Evolutionary conservation across 2,888 invertebrate species (phyloP).

Genomic region (Erebia aethiops): DNA sequence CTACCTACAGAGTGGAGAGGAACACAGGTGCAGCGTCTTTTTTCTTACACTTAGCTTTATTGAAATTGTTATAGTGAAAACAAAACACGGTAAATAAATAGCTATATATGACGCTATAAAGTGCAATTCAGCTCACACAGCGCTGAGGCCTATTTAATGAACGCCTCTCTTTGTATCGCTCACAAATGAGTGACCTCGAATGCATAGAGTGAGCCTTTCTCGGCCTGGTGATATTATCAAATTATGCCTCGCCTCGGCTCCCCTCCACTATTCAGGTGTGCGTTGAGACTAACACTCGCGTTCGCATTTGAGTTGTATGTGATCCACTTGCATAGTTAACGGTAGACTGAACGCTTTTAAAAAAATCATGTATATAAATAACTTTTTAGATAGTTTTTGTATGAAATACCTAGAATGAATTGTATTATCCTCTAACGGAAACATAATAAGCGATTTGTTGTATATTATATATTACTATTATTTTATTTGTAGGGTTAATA

Average conservation of each 20-base stretch:
- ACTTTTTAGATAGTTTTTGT: constrained; percentile 62
- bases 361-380: constrained; percentile 54
- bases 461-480: constrained; percentile 28
- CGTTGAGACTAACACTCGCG: constrained; percentile 37
- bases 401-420: constrained; percentile 46
- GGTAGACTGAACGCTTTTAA: constrained; percentile 36
- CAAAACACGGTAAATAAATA: neutral
- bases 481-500: constrained; percentile 40
- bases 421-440: constrained; percentile 55
- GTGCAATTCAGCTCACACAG: too few species aligned
- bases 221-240: too few species aligned
- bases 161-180: too few species aligned
- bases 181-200: too few species aligned
- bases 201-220: too few species aligned
- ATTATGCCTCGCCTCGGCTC: too few species aligned
- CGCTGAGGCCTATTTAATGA: too few species aligned
- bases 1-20: too few species aligned
- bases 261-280: too few species aligned
- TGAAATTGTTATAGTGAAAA: constrained; percentile 17
- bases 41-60: neutral
- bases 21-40: too few species aligned
- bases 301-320: constrained; percentile 52
- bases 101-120: too few species aligned
- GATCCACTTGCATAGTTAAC: constrained; percentile 23
- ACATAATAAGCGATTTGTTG: constrained; percentile 57